Conservation (phyloP, 1,140 invertebrate species). For the Ctenoplectra terminalis region DNA sequence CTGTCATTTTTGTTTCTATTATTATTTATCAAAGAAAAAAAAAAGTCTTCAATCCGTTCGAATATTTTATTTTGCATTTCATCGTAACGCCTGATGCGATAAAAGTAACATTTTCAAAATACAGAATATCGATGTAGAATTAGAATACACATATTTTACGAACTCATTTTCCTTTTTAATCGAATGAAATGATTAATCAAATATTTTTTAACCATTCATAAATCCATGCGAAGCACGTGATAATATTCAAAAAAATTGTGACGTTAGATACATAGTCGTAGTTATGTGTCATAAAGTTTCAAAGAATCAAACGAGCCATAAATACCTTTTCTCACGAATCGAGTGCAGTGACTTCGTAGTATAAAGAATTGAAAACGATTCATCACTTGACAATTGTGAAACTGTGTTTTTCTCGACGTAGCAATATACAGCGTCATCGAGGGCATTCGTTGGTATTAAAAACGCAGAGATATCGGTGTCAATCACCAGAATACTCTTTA, state of each 20-base stretch:
- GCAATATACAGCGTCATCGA: constrained; percentile 18
- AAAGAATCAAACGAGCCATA: constrained; percentile 2
- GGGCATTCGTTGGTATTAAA: constrained; percentile 17
- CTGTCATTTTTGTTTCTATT: not conserved
- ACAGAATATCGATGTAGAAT: too few species aligned
- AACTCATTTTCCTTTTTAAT: not conserved
- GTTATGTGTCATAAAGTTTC: not conserved
- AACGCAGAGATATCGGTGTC: not conserved
- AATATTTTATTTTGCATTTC: not conserved
- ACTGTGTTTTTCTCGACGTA: constrained; percentile 33
- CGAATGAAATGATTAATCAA: not conserved
- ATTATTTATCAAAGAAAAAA: too few species aligned
- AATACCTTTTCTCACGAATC: not conserved
- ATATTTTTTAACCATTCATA: too few species aligned
- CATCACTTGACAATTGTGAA: not conserved
- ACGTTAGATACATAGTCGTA: not conserved
- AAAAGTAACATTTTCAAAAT: not conserved
- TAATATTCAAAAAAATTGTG: constrained; percentile 2
- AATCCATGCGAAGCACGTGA: not conserved
- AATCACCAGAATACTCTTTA: not conserved
- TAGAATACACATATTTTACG: too few species aligned
- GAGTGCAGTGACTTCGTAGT: not conserved
- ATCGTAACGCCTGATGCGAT: not conserved
- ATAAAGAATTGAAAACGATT: not conserved
- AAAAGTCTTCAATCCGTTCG: too few species aligned